Conservation (phyloP, 1,140 invertebrate genomes). For the Metopolophium dirhodum region DNA sequence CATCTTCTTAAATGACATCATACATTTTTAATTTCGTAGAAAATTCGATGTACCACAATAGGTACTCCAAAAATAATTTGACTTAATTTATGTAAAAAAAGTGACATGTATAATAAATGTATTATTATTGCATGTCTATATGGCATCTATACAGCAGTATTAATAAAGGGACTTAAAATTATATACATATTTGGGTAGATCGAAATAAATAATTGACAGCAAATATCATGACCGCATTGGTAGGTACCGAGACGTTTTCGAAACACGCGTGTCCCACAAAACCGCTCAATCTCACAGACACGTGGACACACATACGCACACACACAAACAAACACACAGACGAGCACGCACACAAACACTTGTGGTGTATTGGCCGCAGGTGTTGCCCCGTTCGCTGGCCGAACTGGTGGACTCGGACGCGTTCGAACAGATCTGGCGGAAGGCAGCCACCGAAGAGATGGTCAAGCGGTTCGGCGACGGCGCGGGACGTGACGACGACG, state of each 20-base stretch:
- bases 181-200: background rate
- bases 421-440: constrained; percentile 23
- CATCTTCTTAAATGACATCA: too few relatives aligned
- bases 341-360: background rate
- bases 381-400: constrained; percentile 17
- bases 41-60: too few relatives aligned
- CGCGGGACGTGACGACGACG: background rate
- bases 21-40: too few relatives aligned
- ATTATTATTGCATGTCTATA: too few relatives aligned
- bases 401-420: constrained; percentile 36
- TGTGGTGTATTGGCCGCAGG: constrained; percentile 44
- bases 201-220: background rate
- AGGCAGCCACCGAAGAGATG: constrained; percentile 12
- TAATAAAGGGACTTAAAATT: background rate
- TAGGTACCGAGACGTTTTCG: background rate
- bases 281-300: background rate
- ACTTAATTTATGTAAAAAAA: background rate
- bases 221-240: background rate
- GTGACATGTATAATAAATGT: too few relatives aligned
- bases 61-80: background rate
- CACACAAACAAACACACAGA: background rate
- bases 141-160: too few relatives aligned
- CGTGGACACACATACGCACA: background rate
- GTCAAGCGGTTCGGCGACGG: background rate
- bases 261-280: background rate